Percentiles rank a stretch among this genome's conserved stretches.
Conservation (phyloP, 2,113 vertebrate species). For the Emydocephalus ijimae region DNA sequence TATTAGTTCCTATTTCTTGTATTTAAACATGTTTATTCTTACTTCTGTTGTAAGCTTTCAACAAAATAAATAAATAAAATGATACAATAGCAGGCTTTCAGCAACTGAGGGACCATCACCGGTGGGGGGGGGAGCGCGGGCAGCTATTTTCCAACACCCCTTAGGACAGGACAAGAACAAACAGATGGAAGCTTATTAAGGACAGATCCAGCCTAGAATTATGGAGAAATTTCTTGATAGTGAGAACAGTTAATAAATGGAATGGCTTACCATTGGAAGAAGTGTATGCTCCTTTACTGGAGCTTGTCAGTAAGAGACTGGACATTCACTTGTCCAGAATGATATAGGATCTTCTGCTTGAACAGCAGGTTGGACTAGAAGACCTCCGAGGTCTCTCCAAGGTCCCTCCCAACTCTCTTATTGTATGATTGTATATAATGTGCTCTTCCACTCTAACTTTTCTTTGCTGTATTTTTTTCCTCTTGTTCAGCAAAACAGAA, state of each 20-base stretch:
- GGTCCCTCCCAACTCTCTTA: not conserved
- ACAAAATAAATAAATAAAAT: not conserved
- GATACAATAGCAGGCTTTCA: not conserved
- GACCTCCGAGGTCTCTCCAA: not conserved
- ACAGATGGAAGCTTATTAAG: not conserved
- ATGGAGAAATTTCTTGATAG: not conserved
- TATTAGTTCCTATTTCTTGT: too few species aligned
- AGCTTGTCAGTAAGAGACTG: not conserved
- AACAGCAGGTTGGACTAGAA: not conserved
- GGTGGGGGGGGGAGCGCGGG: too few species aligned
- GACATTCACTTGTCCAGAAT: not conserved
- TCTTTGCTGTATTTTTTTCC: not conserved
- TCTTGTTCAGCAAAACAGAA: not conserved
- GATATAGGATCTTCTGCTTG: not conserved
- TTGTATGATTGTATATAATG: not conserved
- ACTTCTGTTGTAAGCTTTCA: too few species aligned
- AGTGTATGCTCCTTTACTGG: not conserved
- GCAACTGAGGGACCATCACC: not conserved
- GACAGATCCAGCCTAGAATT: not conserved
- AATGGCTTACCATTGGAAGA: not conserved
- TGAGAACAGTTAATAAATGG: not conserved
- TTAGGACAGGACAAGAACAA: too few species aligned
- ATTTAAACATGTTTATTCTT: too few species aligned
- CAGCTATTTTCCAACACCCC: not conserved
- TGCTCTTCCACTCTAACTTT: not conserved